Percentiles rank a stretch among this genome's conserved stretches.
These are phyloP conservation scores for Lophotriccus pileatus DNA, from an alignment of 2,797 vertebrate genomes.

Conservation along the genomic window DNA sequence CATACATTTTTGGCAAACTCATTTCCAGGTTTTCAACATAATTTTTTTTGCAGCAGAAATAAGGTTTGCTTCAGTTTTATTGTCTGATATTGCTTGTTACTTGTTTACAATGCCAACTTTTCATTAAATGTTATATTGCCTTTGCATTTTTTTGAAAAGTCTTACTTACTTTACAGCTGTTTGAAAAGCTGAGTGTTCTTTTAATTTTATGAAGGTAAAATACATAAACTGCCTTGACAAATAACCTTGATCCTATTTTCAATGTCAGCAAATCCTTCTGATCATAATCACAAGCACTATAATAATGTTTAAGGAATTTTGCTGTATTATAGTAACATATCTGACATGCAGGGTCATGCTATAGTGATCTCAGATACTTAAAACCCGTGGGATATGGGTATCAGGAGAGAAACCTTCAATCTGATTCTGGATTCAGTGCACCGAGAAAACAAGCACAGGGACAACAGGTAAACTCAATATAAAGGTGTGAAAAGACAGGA, in stretches of 20 bases:
- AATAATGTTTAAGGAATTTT: neutral
- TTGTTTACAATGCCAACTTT: neutral
- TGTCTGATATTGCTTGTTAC: neutral
- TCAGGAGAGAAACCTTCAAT: neutral
- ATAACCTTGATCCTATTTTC: neutral
- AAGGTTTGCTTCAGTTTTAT: neutral
- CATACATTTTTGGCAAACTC: neutral
- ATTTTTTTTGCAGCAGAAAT: neutral
- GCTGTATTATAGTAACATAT: neutral
- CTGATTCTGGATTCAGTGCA: neutral
- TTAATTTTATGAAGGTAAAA: neutral
- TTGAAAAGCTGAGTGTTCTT: neutral
- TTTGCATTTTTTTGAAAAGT: neutral
- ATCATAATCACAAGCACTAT: neutral
- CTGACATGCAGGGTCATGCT: neutral
- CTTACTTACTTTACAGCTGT: neutral
- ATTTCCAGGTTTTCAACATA: neutral
- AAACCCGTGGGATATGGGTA: neutral
- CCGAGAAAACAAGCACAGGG: neutral
- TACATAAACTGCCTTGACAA: neutral
- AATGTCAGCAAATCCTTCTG: neutral
- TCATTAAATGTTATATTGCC: neutral
- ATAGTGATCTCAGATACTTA: neutral
- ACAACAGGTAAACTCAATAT: neutral
- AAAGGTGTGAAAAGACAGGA: neutral